Percentiles rank a stretch among this genome's conserved stretches.
These are phyloP conservation scores for Conistra vaccinii DNA, from an alignment of 2,888 invertebrate species.

Conservation along the genomic window DNA sequence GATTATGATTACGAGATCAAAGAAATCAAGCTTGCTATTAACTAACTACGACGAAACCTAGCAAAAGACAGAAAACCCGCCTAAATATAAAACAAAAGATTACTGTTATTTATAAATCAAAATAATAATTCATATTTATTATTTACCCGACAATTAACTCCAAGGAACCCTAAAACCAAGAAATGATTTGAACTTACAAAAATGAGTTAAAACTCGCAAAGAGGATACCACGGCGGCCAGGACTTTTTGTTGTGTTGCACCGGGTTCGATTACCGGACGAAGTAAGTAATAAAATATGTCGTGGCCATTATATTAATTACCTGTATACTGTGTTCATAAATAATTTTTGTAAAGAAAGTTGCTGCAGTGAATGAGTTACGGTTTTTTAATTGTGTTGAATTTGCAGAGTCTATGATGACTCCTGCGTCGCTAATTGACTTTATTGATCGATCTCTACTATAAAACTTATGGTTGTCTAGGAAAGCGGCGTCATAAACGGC, in stretches of 20 bases:
- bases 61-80: neutral
- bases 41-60: neutral
- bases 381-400: constrained; percentile 35
- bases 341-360: constrained; percentile 54
- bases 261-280: constrained; percentile 67
- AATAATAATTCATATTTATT: constrained; percentile 24
- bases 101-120: neutral
- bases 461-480: too few relatives aligned
- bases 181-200: constrained; percentile 78
- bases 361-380: constrained; percentile 19
- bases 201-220: constrained; percentile 71
- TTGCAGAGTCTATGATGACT: neutral
- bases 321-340: constrained; percentile 56
- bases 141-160: constrained; percentile 37
- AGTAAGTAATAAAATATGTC: constrained; percentile 71
- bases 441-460: neutral
- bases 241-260: constrained; percentile 63
- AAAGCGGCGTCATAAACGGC: too few relatives aligned
- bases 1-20: too few relatives aligned
- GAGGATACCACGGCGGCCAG: constrained; percentile 63
- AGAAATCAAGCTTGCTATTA: neutral
- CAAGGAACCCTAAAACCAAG: constrained; percentile 66
- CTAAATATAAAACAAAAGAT: neutral
- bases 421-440: neutral
- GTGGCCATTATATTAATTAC: constrained; percentile 68